These are phyloP conservation scores for Megalonaias nervosa DNA, from an alignment of 1,140 invertebrate species.

Conservation along the genomic window DNA sequence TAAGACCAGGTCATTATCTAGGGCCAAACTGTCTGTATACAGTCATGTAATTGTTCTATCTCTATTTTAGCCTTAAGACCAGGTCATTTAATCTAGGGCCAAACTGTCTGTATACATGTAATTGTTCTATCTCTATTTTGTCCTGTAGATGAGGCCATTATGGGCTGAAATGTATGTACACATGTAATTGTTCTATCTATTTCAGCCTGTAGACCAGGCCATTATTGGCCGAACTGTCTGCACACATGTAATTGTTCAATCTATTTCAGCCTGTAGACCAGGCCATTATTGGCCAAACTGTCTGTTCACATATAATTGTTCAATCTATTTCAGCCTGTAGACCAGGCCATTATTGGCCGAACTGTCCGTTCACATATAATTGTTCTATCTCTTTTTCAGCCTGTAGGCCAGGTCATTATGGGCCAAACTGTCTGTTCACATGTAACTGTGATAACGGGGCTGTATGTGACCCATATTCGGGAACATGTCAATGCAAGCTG, in stretches of 20 bases:
- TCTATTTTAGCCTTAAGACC: slow-evolving; percentile 55
- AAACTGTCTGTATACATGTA: slow-evolving; percentile 88
- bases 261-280: too few relatives aligned
- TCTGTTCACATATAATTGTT: too few relatives aligned
- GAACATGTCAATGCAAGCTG: slow-evolving; percentile 81
- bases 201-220: too few relatives aligned
- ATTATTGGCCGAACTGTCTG: too few relatives aligned
- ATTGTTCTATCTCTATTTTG: slow-evolving; percentile 81
- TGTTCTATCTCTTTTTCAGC: slow-evolving; percentile 44
- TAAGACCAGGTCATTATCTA: slow-evolving; percentile 48
- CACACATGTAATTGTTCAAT: too few relatives aligned
- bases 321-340: slow-evolving; percentile 60
- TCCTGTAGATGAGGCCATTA: too few relatives aligned
- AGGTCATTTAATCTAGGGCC: slow-evolving; percentile 71
- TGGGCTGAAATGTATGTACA: too few relatives aligned
- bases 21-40: slow-evolving; percentile 85
- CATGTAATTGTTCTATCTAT: too few relatives aligned
- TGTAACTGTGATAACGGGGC: slow-evolving; percentile 86
- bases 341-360: slow-evolving; percentile 72
- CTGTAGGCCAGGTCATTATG: slow-evolving; percentile 58
- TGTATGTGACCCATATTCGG: slow-evolving; percentile 72
- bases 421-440: slow-evolving; percentile 84
- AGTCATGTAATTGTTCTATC: slow-evolving; percentile 79
- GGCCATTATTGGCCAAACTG: too few relatives aligned
- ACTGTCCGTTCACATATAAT: slow-evolving; percentile 86